Base-by-base conservation (phyloP, 1,140 invertebrate species). In the Sycobia sp. region DNA sequence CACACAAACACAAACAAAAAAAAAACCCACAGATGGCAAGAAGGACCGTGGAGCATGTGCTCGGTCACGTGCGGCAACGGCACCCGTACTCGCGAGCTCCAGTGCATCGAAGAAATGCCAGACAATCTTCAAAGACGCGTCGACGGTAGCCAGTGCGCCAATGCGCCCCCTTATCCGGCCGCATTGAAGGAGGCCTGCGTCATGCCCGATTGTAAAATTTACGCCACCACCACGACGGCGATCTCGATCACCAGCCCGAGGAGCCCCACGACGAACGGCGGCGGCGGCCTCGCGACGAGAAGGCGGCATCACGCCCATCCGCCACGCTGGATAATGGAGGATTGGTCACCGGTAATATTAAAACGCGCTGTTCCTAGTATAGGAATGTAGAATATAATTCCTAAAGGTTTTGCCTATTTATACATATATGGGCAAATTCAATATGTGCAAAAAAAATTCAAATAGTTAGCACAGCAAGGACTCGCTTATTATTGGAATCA, bases 21-120 rank as follows among this genome's bases (percentile, higher is more conserved):
- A n/a, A n/a, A n/a, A n/a, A n/a, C 11, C 29, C 11, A 23, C 49
- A 79, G 77, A 25, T 79, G 77, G 77, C 65, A 70, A 25, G 54
- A 60, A 27, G 72, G 74, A 16, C 36, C 67, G 4, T 79, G 77
- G 77, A 70, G 70, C 32, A 67, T 85, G 62, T 91, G 89, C 76
- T 89, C 87, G 32, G 85, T 84, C 4, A 85, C 85, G 4, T 91
- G 90, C 73, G 90, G 89, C 8, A 84, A 82, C 62, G 89, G 89
- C 62, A 79, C 82, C 18, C 81, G 86, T 63, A 81, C 74, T 0
- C 76, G 87, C 16, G 73, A 80, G 10, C 59, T 84, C 14, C 72
- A 79, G 43, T 86, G 84, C 66, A 79, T 84, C 23, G 78, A 83
- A 62, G 71, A 50, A 9, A 57, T 63, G 36, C 11, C 54, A 0